phyloP scores from a whole-genome alignment of 2,888 invertebrate species.

The Eupithecia subumbrata region DNA sequence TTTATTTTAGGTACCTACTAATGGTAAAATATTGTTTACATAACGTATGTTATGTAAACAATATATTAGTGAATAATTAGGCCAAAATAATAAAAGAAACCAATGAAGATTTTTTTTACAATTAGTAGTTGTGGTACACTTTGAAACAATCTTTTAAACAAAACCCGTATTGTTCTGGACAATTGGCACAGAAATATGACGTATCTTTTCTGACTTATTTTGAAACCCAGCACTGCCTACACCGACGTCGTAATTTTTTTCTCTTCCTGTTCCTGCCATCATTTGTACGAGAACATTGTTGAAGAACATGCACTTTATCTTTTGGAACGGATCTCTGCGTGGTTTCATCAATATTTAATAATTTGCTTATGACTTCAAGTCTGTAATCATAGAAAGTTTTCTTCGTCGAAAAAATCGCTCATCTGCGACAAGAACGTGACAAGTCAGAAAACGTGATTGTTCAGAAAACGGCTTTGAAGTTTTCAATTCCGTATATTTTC shows the following conservation, averaged over 20 bases:
- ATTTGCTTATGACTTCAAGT: background rate
- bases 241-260: constrained; percentile 24
- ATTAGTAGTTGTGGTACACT: constrained; percentile 16
- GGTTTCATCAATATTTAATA: constrained; percentile 1
- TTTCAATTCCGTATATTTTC: too few species aligned
- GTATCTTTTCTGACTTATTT: constrained; percentile 31
- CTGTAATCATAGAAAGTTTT: background rate
- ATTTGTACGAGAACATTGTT: constrained; percentile 22
- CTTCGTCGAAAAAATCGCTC: background rate
- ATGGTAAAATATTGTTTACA: too few species aligned
- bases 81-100: constrained; percentile 4
- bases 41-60: background rate
- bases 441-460: too few species aligned
- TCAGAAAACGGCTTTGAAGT: too few species aligned
- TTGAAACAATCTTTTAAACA: constrained; percentile 18
- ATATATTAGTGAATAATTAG: constrained; percentile 1
- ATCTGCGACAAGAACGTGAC: too few species aligned
- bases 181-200: constrained; percentile 21
- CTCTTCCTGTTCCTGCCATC: constrained; percentile 19
- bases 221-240: constrained; percentile 27
- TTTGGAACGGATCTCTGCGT: constrained; percentile 7
- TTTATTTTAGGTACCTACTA: background rate
- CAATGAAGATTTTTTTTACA: background rate
- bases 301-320: constrained; percentile 25
- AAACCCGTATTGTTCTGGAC: constrained; percentile 25